Conservation (phyloP, 2,888 invertebrate species). For the Podabrus alpinus region DNA sequence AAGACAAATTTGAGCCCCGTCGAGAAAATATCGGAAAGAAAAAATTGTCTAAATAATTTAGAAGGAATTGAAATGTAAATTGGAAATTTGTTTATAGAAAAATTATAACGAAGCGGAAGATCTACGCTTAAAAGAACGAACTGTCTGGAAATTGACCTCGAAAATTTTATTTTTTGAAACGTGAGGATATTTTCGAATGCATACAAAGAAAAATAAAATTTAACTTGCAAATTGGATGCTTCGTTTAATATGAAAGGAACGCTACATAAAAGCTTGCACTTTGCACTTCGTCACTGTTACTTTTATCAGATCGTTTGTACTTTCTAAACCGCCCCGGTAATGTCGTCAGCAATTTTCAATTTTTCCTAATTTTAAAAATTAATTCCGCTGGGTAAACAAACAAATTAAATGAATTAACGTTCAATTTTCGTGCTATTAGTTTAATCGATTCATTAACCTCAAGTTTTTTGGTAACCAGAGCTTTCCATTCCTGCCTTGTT, state of each 20-base stretch:
- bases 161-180: neutral
- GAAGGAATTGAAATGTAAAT: neutral
- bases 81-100: neutral
- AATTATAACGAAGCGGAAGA: neutral
- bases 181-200: neutral
- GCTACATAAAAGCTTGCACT: neutral
- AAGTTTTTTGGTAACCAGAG: neutral
- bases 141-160: neutral
- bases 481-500: neutral
- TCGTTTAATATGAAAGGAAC: neutral
- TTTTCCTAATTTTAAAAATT: neutral
- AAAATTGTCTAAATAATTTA: neutral
- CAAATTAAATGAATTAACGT: neutral
- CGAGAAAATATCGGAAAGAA: neutral
- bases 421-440: neutral
- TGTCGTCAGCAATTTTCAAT: neutral
- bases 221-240: neutral
- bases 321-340: neutral
- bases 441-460: neutral
- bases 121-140: neutral
- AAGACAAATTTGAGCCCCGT: neutral
- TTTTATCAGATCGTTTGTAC: neutral
- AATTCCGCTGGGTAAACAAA: neutral
- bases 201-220: neutral
- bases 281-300: neutral